Conservation (phyloP, 1,140 invertebrate genomes). For the Mesaphorura yosii region DNA sequence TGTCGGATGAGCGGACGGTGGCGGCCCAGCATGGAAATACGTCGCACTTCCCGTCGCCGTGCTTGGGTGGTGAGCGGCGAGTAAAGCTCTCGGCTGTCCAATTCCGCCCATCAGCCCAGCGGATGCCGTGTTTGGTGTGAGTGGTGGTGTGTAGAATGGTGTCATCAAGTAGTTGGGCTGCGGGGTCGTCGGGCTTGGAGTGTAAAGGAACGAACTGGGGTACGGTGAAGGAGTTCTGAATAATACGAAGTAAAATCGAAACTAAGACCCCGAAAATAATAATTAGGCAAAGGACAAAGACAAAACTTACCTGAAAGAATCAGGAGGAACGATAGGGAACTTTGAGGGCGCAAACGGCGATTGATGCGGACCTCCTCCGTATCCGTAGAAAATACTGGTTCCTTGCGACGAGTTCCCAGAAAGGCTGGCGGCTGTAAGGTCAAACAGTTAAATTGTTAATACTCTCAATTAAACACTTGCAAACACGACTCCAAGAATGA, state of each 20-base stretch:
- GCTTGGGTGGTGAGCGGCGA: slow-evolving; percentile 14
- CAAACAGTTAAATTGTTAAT: no score
- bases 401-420: no score
- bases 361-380: slow-evolving; percentile 20
- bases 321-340: slow-evolving; percentile 29
- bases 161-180: slow-evolving; percentile 27
- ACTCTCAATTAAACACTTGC: no score
- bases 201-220: slow-evolving; percentile 24
- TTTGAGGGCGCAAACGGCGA: slow-evolving; percentile 29
- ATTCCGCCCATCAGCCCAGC: slow-evolving; percentile 11
- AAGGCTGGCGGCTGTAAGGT: slow-evolving; percentile 10
- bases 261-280: no score
- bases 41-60: slow-evolving; percentile 7
- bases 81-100: slow-evolving; percentile 14
- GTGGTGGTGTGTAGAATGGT: slow-evolving; percentile 26
- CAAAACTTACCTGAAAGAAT: slow-evolving; percentile 27
- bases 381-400: slow-evolving; percentile 23
- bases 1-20: slow-evolving; percentile 14
- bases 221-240: slow-evolving; percentile 27
- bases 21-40: slow-evolving; percentile 12
- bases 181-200: slow-evolving; percentile 19
- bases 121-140: slow-evolving; percentile 19
- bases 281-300: no score
- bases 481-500: no score
- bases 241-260: slow-evolving; percentile 8